Base-by-base conservation (phyloP, 37 sponge, comb jelly and placozoan species). In the Hexactinellida sp. region DNA sequence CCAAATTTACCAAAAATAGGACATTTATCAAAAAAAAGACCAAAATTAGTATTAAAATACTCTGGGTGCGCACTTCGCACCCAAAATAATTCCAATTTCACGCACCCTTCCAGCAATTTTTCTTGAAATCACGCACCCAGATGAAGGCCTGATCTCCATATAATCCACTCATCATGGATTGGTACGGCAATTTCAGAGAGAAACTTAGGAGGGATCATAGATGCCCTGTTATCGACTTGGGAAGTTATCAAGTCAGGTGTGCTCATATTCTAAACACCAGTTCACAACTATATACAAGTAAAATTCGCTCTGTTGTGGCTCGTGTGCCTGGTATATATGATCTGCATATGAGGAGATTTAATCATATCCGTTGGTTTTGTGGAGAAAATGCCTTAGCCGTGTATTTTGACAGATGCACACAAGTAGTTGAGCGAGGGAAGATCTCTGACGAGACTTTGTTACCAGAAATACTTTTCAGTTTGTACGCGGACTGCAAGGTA, bases 271-370 rank as follows among this genome's bases (percentile, higher is more conserved):
- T 47, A 9, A 47, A 47, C 16, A 47, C 9, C 13, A 47, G 52
- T 47, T 9, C 13, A 47, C 13, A 19, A 16, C 13, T 47, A 19
- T 16, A 47, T 16, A 47, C 52, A 9, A 47, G 52, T 47, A 16
- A 47, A 47, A 47, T 47, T 9, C 52, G 52, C 52, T 47, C 52
- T 47, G 52, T 47, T 19, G 52, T 47, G 16, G 52, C 52, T 47
- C 52, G 52, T 47, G 88, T 84, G 32, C 55, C 84, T 52, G 88
- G 88, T 54, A 38, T 88, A 0, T 88, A 37, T 88, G 88, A 88
- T 37, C 37, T 88, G 0, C 88, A 88, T 30, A 54, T 84, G 84
- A 52, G 88, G n/a, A 37, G 88, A 38, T 0, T 1, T 23, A 38
- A 38, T 28, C 83, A 84, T 36, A 54, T 83, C 35, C 84, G 88